Conservation (phyloP, 2,888 invertebrate genomes). For the Ferdinandea cuprea region DNA sequence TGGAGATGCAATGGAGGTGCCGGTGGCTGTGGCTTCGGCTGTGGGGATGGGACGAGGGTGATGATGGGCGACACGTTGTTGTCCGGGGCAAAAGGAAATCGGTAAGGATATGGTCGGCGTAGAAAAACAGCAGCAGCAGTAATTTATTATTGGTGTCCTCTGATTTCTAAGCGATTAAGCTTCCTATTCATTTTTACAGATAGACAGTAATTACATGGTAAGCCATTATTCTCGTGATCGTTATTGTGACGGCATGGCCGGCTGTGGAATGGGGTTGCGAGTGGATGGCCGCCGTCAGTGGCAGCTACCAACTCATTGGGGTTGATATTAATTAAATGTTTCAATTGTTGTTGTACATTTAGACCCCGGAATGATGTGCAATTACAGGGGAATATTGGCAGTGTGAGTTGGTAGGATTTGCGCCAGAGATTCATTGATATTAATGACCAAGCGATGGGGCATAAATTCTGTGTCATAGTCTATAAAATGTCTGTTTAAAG, state of each 20-base stretch:
- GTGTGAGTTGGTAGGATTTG: constrained; percentile 8
- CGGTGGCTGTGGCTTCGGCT: too few species aligned
- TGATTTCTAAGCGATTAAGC: constrained; percentile 74
- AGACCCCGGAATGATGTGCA: constrained; percentile 58
- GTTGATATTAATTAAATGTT: constrained; percentile 73
- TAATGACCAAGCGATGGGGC: constrained; percentile 56
- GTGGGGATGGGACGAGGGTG: background rate
- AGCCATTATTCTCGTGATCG: constrained; percentile 71
- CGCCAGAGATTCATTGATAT: constrained; percentile 68
- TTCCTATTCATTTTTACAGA: constrained; percentile 74
- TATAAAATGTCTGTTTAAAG: constrained; percentile 44
- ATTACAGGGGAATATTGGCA: constrained; percentile 16
- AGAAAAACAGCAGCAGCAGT: constrained; percentile 59
- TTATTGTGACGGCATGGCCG: constrained; percentile 58
- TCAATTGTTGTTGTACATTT: constrained; percentile 73
- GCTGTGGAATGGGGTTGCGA: background rate
- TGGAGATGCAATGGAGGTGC: background rate
- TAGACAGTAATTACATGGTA: constrained; percentile 74
- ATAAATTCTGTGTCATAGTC: constrained; percentile 59
- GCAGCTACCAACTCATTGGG: constrained; percentile 40
- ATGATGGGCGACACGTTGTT: constrained; percentile 39
- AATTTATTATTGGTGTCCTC: constrained; percentile 75
- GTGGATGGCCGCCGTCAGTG: background rate
- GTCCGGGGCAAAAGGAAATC: constrained; percentile 50
- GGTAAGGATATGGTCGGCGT: constrained; percentile 11